These are phyloP conservation scores for Poeciliopsis prolifica DNA, from an alignment of 2,113 vertebrate species.

Conservation along the genomic window DNA sequence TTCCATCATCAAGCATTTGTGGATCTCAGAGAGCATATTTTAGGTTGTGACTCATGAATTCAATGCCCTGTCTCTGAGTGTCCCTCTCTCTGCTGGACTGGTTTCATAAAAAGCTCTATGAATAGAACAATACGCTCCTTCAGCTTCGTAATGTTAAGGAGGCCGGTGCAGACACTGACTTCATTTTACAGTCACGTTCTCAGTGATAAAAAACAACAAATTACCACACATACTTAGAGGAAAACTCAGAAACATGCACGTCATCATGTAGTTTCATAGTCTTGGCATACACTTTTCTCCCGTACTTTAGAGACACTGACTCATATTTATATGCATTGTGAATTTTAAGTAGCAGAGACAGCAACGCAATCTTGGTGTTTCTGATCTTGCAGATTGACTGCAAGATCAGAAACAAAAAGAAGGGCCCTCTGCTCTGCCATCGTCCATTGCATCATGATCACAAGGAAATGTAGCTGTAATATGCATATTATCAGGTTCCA, in stretches of 20 bases:
- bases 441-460: slow-evolving; percentile 19
- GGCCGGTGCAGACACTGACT: slow-evolving; percentile 67
- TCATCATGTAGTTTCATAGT: slow-evolving; percentile 41
- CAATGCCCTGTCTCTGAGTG: slow-evolving; percentile 39
- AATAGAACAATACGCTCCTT: slow-evolving; percentile 78
- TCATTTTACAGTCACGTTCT: slow-evolving; percentile 69
- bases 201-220: slow-evolving; percentile 39
- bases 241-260: slow-evolving; percentile 20
- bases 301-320: slow-evolving; percentile 24
- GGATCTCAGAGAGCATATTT: slow-evolving; percentile 29
- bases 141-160: slow-evolving; percentile 69
- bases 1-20: not conserved
- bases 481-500: not conserved
- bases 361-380: slow-evolving; percentile 1
- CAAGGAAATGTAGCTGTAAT: slow-evolving; percentile 11
- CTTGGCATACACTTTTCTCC: slow-evolving; percentile 34
- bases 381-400: slow-evolving; percentile 2
- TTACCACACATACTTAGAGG: slow-evolving; percentile 10
- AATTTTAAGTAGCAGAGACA: slow-evolving; percentile 38
- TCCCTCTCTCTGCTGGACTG: slow-evolving; percentile 49
- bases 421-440: slow-evolving; percentile 25
- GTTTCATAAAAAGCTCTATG: slow-evolving; percentile 69
- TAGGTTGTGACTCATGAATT: slow-evolving; percentile 54
- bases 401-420: slow-evolving; percentile 38
- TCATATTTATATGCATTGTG: slow-evolving; percentile 32